These are phyloP conservation scores for Molossus alvarezi DNA, from an alignment of 2,797 vertebrate genomes.

Conservation along the genomic window DNA sequence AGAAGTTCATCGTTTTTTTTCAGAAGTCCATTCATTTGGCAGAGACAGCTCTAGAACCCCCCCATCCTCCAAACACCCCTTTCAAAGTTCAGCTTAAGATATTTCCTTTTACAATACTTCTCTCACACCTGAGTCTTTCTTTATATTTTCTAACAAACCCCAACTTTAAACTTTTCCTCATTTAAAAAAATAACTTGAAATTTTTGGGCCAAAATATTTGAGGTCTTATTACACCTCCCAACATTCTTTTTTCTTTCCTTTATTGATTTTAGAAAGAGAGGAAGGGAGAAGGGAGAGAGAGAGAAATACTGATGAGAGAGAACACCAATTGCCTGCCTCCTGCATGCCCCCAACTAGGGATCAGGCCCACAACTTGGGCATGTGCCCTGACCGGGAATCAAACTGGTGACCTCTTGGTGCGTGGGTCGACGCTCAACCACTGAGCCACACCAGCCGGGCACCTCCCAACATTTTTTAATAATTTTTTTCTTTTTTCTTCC, in stretches of 20 bases:
- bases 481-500: conserved; percentile 3
- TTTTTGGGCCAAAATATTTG: background rate
- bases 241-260: background rate
- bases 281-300: no score
- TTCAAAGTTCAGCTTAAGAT: background rate
- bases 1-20: background rate
- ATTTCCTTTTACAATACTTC: background rate
- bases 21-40: background rate
- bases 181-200: background rate
- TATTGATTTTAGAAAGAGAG: no score
- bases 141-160: background rate
- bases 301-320: no score
- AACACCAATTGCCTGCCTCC: no score
- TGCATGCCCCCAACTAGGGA: no score
- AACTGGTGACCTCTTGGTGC: no score
- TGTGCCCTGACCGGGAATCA: no score
- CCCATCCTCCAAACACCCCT: background rate
- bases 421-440: no score
- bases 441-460: no score
- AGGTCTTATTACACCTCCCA: background rate
- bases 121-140: background rate
- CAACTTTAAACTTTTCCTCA: background rate
- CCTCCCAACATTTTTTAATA: background rate
- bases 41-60: background rate
- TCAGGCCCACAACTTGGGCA: no score